phyloP scores from a whole-genome alignment of 2,113 vertebrate genomes.

The Boulengeromyrus knoepffleri region DNA sequence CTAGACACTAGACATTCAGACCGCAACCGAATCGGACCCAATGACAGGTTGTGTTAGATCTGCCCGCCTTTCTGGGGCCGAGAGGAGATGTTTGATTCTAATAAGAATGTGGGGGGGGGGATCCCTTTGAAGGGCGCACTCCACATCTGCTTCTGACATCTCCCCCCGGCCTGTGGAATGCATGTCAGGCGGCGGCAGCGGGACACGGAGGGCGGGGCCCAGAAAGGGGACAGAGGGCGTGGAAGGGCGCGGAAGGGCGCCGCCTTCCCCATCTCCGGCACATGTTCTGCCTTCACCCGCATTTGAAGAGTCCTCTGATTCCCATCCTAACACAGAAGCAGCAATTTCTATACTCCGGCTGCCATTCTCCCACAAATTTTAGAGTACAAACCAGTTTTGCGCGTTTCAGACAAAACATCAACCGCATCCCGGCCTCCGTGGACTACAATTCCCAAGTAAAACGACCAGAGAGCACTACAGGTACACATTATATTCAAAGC shows the following conservation, averaged over 20 bases:
- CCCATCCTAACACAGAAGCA: not conserved
- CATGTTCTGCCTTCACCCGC: not conserved
- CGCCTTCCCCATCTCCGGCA: not conserved
- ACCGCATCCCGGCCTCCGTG: not conserved
- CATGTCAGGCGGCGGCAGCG: not conserved
- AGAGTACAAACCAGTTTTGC: not conserved
- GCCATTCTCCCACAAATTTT: not conserved
- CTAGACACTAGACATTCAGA: not conserved
- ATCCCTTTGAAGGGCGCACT: not conserved
- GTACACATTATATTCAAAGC: too few relatives aligned
- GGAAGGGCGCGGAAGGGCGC: not conserved
- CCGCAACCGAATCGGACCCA: not conserved
- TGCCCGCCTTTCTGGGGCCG: not conserved
- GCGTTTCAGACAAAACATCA: not conserved
- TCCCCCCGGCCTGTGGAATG: not conserved
- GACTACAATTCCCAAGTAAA: too few relatives aligned
- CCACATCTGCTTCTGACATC: constrained; percentile 14
- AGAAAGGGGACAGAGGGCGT: too few relatives aligned
- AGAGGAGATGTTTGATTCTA: not conserved
- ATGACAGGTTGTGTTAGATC: not conserved
- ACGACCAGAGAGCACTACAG: too few relatives aligned
- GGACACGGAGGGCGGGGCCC: not conserved
- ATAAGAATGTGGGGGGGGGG: constrained; percentile 5
- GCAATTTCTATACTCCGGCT: not conserved
- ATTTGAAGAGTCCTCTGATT: not conserved